Conservation (phyloP, 2,888 invertebrate genomes). For the Acleris literana region DNA sequence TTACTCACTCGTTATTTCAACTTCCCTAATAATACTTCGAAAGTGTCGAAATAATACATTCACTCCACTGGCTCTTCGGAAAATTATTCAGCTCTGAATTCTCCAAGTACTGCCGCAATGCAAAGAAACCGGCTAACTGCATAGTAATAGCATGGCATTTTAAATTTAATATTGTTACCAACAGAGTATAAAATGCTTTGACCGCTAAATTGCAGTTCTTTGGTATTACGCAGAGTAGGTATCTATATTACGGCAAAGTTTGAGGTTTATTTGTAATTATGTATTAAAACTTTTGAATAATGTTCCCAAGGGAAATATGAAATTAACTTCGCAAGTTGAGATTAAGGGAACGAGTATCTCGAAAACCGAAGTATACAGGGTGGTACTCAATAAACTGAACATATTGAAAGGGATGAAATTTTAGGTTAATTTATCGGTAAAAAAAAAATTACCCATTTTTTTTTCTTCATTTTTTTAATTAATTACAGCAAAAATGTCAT, state of each 20-base stretch:
- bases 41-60: not conserved
- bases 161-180: too few relatives aligned
- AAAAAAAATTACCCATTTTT: too few relatives aligned
- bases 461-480: too few relatives aligned
- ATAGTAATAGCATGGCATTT: too few relatives aligned
- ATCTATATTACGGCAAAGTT: slow-evolving; percentile 19
- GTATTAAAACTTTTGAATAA: slow-evolving; percentile 18
- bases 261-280: slow-evolving; percentile 23
- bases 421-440: too few relatives aligned
- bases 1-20: not conserved
- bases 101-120: not conserved
- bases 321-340: slow-evolving; percentile 18
- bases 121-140: too few relatives aligned
- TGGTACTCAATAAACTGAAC: too few relatives aligned
- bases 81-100: slow-evolving; percentile 4
- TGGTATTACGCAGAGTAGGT: not conserved
- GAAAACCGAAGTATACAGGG: not conserved
- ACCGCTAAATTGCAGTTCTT: too few relatives aligned
- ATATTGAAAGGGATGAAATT: too few relatives aligned
- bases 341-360: slow-evolving; percentile 5
- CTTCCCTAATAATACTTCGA: not conserved
- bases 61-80: not conserved
- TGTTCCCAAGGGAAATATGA: slow-evolving; percentile 15
- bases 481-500: too few relatives aligned
- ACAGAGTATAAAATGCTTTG: too few relatives aligned